These are phyloP conservation scores for Toxotes jaculatrix DNA, from an alignment of 2,113 vertebrate genomes.

Conservation along the genomic window DNA sequence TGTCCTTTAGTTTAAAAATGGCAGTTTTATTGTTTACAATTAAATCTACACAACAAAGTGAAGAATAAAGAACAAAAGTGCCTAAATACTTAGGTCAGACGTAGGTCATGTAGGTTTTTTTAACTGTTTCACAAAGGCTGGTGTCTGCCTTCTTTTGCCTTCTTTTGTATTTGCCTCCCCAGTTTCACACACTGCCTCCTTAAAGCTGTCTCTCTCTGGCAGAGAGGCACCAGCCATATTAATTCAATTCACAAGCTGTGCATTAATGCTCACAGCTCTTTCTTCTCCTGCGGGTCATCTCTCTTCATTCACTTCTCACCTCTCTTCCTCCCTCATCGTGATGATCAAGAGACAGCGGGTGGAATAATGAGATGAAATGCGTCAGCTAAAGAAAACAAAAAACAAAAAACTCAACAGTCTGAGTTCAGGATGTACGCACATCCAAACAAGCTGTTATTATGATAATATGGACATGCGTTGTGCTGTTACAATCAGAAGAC, in stretches of 20 bases:
- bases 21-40: no score
- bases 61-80: no score
- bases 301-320: constrained; percentile 25
- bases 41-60: no score
- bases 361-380: constrained; percentile 63
- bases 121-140: background rate
- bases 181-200: background rate
- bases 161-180: background rate
- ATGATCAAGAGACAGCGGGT: constrained; percentile 43
- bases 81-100: no score
- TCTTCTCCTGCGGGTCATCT: constrained; percentile 24
- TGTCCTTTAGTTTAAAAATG: no score
- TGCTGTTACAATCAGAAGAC: constrained; percentile 30
- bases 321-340: constrained; percentile 14
- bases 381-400: background rate
- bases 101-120: no score
- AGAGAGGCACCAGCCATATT: background rate
- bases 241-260: constrained; percentile 11
- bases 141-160: background rate
- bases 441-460: constrained; percentile 64
- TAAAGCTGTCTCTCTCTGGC: background rate
- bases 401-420: background rate
- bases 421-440: constrained; percentile 58
- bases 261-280: constrained; percentile 12
- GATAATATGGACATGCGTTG: constrained; percentile 49